Evolutionary conservation across 2,888 invertebrate species (phyloP).

Genomic region (Mellilla xanthometata): DNA sequence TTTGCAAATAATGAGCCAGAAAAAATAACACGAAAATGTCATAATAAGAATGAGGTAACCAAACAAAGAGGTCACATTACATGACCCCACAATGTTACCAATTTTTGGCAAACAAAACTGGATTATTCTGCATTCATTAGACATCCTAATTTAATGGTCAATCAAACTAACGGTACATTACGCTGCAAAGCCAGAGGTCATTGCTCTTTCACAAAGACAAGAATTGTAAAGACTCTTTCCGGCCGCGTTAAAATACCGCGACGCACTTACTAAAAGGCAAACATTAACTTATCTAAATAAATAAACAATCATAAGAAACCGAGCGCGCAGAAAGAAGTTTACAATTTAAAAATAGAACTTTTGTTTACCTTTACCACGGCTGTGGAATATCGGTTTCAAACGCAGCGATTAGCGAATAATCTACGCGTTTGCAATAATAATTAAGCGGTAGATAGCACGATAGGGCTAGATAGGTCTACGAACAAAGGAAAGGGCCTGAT

Average conservation of each 20-base stretch:
- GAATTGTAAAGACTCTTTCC: slow-evolving; percentile 47
- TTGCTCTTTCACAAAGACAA: slow-evolving; percentile 43
- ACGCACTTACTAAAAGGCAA: not conserved
- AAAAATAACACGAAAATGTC: too few species aligned
- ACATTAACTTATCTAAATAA: not conserved
- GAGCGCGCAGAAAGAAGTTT: not conserved
- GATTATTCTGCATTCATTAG: slow-evolving; percentile 1
- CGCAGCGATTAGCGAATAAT: not conserved
- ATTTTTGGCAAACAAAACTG: slow-evolving; percentile 4
- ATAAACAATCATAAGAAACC: slow-evolving; percentile 13
- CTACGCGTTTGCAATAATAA: not conserved
- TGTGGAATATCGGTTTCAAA: too few species aligned
- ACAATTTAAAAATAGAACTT: slow-evolving; percentile 29
- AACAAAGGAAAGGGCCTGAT: slow-evolving; percentile 27
- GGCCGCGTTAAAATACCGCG: slow-evolving; percentile 25
- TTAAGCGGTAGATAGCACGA: not conserved
- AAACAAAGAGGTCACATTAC: not conserved
- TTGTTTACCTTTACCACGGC: slow-evolving; percentile 9
- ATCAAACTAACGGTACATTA: slow-evolving; percentile 50
- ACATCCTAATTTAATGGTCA: slow-evolving; percentile 35
- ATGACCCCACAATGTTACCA: not conserved
- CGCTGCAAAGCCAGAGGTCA: slow-evolving; percentile 53
- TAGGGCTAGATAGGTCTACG: slow-evolving; percentile 4
- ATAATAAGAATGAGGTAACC: not conserved
- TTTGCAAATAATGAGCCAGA: too few species aligned